Evolutionary conservation across 2,888 invertebrate species (phyloP), one percentile per base, ranked within the genome.

Genomic region (Omphaloscelis lunosa): DNA sequence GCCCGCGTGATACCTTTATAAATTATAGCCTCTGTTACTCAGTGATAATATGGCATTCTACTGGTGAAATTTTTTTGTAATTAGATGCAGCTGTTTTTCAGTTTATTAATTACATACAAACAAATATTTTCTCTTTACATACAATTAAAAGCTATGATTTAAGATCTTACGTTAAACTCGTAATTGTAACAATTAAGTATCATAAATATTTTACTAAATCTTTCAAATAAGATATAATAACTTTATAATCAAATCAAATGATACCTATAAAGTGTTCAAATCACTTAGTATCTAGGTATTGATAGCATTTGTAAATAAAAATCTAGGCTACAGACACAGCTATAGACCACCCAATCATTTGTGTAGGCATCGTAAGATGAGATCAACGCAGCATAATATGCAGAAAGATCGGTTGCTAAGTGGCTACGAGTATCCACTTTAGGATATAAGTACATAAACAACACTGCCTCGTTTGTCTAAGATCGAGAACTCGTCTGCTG

Each of bases 371-470:
- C n/a, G 56, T 56, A 53, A n/a, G 56, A 56, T 58, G 67, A 67
- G 56, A 51, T 41, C 41, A 29, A 82, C 15, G 7, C 48, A 27
- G 15, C 20, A 23, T 23, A 51, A 27, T 53, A 29, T 41, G 39
- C 15, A 62, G 1, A 34, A 27, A 17, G 27, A 67, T 70, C 27
- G 9, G 34, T 53, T 69, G 15, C n/a, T 17, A 58, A 39, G 15
- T 78, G 48, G 41, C 15, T n/a, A 51, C 9, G 15, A 51, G 51
- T 8, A 77, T 20, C 41, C 45, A n/a, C 20, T 74, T 74, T 39
- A 2, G 56, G 6, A 51, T 17, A 39, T 27, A 45, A 20, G 6
- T 12, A 27, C 7, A 66, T 20, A 45, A 29, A n/a, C 53, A 12
- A 17, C n/a, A 51, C 4, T 23, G 58, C n/a, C 12, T 41, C 7